Conservation (phyloP, 2,797 vertebrate genomes). For the Peromyscus attwateri region DNA sequence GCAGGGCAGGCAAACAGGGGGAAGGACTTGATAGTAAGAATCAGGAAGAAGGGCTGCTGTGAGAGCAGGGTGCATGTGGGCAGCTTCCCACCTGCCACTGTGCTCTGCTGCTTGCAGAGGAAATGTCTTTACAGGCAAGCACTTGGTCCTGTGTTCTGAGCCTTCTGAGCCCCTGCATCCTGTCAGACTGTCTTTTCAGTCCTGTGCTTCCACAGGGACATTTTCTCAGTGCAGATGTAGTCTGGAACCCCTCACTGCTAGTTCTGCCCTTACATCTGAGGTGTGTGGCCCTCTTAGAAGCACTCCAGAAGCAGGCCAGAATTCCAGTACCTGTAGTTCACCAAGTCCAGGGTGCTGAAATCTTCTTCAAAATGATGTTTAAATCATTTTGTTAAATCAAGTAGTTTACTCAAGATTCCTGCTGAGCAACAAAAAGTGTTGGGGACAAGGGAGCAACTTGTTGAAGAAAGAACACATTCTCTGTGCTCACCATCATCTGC, state of each 20-base stretch:
- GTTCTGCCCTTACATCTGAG: not conserved
- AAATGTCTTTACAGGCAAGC: slow-evolving; percentile 36
- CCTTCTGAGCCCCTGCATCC: not conserved
- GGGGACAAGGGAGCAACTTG: not conserved
- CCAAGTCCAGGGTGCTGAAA: slow-evolving; percentile 34
- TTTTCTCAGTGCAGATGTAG: slow-evolving; percentile 39
- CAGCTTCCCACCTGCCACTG: not conserved
- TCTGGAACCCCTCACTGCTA: slow-evolving; percentile 30
- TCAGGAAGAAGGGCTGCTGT: not conserved
- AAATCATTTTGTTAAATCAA: not conserved
- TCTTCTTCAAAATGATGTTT: slow-evolving; percentile 55
- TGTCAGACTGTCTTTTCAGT: slow-evolving; percentile 28
- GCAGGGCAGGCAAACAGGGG: not conserved
- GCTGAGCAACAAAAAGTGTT: slow-evolving; percentile 11
- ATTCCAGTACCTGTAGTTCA: slow-evolving; percentile 36
- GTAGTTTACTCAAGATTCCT: slow-evolving; percentile 56
- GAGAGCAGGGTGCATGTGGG: not conserved
- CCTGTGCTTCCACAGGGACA: not conserved
- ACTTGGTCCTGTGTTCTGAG: slow-evolving; percentile 1
- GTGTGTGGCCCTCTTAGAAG: not conserved
- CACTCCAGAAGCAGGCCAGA: slow-evolving; percentile 57
- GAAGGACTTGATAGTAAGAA: not conserved
- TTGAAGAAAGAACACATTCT: slow-evolving; percentile 37
- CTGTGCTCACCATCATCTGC: not conserved
- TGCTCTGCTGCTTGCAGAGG: slow-evolving; percentile 7